Conservation (phyloP, 2,888 invertebrate genomes). For the Macaria liturata region DNA sequence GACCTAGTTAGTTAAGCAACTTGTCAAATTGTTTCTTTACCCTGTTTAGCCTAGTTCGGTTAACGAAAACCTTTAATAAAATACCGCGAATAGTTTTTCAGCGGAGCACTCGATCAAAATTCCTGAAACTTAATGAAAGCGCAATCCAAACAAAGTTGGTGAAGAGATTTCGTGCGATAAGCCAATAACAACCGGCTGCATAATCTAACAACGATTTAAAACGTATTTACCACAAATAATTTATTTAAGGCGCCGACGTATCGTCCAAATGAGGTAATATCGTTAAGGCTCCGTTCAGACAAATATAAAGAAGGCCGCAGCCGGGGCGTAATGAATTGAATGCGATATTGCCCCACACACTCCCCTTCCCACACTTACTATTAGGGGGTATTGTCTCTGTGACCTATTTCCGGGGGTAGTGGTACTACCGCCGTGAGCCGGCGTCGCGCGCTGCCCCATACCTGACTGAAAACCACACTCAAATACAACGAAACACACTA, state of each 20-base stretch:
- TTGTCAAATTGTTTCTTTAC: not conserved
- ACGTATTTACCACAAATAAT: slow-evolving; percentile 44
- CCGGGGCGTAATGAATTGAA: slow-evolving; percentile 59
- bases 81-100: slow-evolving; percentile 13
- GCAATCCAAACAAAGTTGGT: slow-evolving; percentile 21
- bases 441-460: not conserved
- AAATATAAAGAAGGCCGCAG: slow-evolving; percentile 48
- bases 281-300: slow-evolving; percentile 44
- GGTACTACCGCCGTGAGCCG: slow-evolving; percentile 1
- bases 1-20: too few species aligned
- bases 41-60: not conserved
- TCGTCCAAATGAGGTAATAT: slow-evolving; percentile 43
- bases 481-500: not conserved
- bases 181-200: slow-evolving; percentile 29
- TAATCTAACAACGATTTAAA: slow-evolving; percentile 41
- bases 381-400: slow-evolving; percentile 65
- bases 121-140: slow-evolving; percentile 29
- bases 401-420: slow-evolving; percentile 64
- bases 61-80: slow-evolving; percentile 1
- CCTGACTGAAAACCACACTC: slow-evolving; percentile 7
- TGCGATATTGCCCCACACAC: slow-evolving; percentile 50
- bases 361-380: slow-evolving; percentile 38
- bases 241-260: slow-evolving; percentile 39
- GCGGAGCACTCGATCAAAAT: slow-evolving; percentile 25
- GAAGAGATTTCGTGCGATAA: slow-evolving; percentile 30